phyloP scores from a whole-genome alignment of 2,888 invertebrate species.

The Pristionchus mayeri region DNA sequence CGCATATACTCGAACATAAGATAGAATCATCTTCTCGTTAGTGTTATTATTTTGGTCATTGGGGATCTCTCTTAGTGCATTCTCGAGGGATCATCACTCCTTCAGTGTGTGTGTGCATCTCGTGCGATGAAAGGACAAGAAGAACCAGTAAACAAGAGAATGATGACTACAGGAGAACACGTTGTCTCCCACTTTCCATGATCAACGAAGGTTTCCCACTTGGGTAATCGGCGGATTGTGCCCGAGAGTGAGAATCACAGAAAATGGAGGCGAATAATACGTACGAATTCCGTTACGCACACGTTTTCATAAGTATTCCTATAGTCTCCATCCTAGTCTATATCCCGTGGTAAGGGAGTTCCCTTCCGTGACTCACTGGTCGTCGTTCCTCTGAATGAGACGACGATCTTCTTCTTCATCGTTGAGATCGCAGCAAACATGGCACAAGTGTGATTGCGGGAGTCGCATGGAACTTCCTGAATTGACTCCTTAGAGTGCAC shows the following conservation, averaged over 20 bases:
- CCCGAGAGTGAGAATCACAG: background rate
- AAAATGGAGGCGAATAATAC: background rate
- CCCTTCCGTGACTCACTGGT: conserved; percentile 49
- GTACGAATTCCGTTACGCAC: background rate
- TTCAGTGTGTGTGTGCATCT: no score
- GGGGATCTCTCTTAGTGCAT: no score
- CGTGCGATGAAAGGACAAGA: background rate
- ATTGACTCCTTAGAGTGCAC: no score
- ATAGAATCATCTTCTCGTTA: no score
- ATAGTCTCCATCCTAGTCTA: no score
- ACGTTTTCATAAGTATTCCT: background rate
- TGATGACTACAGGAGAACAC: background rate
- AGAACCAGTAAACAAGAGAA: background rate
- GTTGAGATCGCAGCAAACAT: conserved; percentile 52
- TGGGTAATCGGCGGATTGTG: background rate
- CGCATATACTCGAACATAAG: no score
- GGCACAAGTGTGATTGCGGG: conserved; percentile 52
- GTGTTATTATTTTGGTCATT: no score
- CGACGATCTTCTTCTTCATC: conserved; percentile 45
- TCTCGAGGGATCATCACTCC: no score
- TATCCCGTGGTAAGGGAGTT: no score
- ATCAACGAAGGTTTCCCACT: no score
- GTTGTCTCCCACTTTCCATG: background rate
- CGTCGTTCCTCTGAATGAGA: conserved; percentile 55
- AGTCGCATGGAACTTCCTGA: conserved; percentile 53